phyloP scores from a whole-genome alignment of 2,797 vertebrate species.

The Mergus octosetaceus region DNA sequence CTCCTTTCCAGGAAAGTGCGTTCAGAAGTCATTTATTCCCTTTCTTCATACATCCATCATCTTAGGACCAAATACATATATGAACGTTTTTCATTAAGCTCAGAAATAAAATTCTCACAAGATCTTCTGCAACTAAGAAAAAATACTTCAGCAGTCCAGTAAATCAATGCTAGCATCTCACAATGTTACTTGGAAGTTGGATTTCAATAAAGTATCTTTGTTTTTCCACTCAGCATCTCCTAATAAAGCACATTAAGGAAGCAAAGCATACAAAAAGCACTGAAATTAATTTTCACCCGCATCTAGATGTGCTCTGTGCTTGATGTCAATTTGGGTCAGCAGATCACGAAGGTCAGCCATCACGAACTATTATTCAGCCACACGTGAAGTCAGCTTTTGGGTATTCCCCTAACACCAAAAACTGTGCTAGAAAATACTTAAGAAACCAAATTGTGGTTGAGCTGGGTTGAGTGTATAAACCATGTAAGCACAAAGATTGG shows the following conservation, averaged over 20 bases:
- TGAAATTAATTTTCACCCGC: background rate
- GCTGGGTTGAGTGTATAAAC: accelerated
- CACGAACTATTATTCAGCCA: background rate
- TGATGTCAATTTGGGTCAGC: background rate
- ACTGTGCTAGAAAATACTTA: background rate
- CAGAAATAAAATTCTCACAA: background rate
- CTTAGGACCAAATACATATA: background rate
- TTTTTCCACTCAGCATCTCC: background rate
- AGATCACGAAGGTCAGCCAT: too few species aligned
- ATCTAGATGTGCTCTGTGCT: background rate
- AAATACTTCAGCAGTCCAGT: background rate
- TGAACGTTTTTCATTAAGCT: background rate
- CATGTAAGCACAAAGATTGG: background rate
- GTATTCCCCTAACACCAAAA: background rate
- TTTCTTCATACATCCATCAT: accelerated
- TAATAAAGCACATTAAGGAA: background rate
- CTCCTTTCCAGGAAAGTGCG: background rate
- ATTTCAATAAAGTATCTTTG: background rate
- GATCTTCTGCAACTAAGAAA: background rate
- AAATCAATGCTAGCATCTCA: background rate
- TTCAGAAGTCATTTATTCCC: background rate
- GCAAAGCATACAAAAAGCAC: background rate
- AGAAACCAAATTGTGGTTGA: background rate
- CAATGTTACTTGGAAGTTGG: accelerated
- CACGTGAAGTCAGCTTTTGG: background rate